These are phyloP conservation scores for Papilio helenus DNA, from an alignment of 1,140 invertebrate genomes.

Conservation along the genomic window DNA sequence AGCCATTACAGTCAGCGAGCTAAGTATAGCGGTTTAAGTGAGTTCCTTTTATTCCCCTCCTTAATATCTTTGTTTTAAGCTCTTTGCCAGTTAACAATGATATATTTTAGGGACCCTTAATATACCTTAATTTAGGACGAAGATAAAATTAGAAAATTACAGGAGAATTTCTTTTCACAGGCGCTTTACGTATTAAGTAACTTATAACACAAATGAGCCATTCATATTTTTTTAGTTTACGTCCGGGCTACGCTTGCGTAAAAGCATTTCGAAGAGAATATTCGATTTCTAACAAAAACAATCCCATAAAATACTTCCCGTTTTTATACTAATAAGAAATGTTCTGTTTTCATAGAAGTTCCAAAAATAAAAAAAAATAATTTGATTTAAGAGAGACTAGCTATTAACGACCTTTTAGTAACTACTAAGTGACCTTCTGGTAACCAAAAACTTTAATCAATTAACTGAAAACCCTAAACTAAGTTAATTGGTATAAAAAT, in stretches of 20 bases:
- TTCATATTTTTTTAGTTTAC: too few species aligned
- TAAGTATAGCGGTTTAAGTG: conserved; percentile 33
- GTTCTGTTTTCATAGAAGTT: background rate
- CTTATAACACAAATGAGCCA: too few species aligned
- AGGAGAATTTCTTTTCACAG: background rate
- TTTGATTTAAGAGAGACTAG: too few species aligned
- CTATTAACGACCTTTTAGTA: too few species aligned
- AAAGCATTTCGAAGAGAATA: background rate
- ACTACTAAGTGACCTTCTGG: too few species aligned
- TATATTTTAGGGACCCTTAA: conserved; percentile 14
- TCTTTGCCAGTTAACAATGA: conserved; percentile 31
- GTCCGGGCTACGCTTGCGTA: too few species aligned
- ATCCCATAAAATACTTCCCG: background rate
- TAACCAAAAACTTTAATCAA: too few species aligned
- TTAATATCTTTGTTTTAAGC: conserved; percentile 33
- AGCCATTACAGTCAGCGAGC: conserved; percentile 7
- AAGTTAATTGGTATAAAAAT: background rate
- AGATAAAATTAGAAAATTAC: background rate
- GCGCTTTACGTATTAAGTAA: background rate
- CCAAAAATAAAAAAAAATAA: too few species aligned
- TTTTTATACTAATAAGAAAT: background rate
- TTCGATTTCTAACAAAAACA: background rate
- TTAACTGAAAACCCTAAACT: background rate
- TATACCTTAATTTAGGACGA: conserved; percentile 3
- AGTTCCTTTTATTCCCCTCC: conserved; percentile 24